Evolutionary conservation across 2,888 invertebrate genomes (phyloP).

Genomic region (Xanthorhoe designata): DNA sequence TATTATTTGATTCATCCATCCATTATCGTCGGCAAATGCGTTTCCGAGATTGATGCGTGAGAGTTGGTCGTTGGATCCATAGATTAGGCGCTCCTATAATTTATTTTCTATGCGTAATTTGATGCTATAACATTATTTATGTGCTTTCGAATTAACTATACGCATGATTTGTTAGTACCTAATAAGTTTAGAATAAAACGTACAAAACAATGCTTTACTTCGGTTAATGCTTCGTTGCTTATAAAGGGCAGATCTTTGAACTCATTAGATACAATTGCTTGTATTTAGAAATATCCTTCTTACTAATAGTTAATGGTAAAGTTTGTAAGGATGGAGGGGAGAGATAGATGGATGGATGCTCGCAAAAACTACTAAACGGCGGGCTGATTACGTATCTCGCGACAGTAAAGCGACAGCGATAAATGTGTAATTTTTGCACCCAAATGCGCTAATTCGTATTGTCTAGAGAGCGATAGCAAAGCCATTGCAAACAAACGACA

Average conservation of each 20-base stretch:
- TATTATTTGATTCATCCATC: constrained; percentile 42
- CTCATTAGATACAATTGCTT: background rate
- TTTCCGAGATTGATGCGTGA: constrained; percentile 41
- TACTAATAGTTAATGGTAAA: too few relatives aligned
- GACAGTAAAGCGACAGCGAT: too few relatives aligned
- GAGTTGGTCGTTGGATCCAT: constrained; percentile 23
- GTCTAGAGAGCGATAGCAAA: too few relatives aligned
- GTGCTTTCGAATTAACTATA: constrained; percentile 7
- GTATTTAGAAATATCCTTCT: too few relatives aligned
- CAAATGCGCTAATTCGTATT: too few relatives aligned
- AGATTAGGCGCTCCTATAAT: constrained; percentile 31
- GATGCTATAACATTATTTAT: constrained; percentile 26
- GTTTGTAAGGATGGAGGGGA: too few relatives aligned
- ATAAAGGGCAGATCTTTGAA: background rate
- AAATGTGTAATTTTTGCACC: too few relatives aligned
- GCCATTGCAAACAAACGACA: too few relatives aligned
- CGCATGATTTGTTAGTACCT: constrained; percentile 9
- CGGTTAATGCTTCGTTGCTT: background rate
- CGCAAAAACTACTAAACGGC: too few relatives aligned
- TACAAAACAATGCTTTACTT: constrained; percentile 7
- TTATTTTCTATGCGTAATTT: constrained; percentile 27
- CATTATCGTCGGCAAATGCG: constrained; percentile 39
- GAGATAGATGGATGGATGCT: too few relatives aligned
- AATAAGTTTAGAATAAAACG: constrained; percentile 1
- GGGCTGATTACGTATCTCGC: too few relatives aligned